Evolutionary conservation across 2,888 invertebrate genomes (phyloP).

Genomic region (Euzophera pinguis): DNA sequence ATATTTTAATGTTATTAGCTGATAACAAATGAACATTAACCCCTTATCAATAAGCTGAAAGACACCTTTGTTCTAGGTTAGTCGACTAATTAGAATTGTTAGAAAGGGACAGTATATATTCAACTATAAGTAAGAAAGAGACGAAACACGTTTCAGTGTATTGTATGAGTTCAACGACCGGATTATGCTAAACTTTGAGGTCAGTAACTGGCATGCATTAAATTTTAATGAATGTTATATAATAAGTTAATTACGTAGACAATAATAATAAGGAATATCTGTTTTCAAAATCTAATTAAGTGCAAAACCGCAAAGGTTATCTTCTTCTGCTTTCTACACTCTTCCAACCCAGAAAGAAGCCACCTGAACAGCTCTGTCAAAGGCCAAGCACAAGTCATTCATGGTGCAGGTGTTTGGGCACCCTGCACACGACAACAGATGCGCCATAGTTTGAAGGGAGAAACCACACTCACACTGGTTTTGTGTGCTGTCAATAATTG

Average conservation of each 20-base stretch:
- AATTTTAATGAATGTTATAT: neutral
- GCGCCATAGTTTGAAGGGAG: too few species aligned
- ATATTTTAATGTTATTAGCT: neutral
- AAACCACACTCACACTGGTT: too few species aligned
- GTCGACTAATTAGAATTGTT: neutral
- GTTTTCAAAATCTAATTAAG: too few species aligned
- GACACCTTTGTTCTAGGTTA: neutral
- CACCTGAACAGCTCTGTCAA: too few species aligned
- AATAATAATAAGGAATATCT: neutral
- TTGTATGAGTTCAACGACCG: neutral
- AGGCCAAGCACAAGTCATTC: too few species aligned
- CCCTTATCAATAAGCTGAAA: neutral
- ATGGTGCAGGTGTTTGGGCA: too few species aligned
- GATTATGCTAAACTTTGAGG: slow-evolving; percentile 1
- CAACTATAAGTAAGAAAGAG: neutral
- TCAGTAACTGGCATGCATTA: slow-evolving; percentile 1
- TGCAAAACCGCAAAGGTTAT: too few species aligned
- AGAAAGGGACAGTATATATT: neutral
- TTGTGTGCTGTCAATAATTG: too few species aligned
- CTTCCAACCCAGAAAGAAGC: too few species aligned
- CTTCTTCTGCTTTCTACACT: too few species aligned
- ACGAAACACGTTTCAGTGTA: neutral
- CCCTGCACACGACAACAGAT: too few species aligned
- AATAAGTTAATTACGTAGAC: neutral
- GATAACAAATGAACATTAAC: neutral